Evolutionary conservation across 1,140 invertebrate genomes (phyloP).

Genomic region (Caenorhabditis latens): DNA sequence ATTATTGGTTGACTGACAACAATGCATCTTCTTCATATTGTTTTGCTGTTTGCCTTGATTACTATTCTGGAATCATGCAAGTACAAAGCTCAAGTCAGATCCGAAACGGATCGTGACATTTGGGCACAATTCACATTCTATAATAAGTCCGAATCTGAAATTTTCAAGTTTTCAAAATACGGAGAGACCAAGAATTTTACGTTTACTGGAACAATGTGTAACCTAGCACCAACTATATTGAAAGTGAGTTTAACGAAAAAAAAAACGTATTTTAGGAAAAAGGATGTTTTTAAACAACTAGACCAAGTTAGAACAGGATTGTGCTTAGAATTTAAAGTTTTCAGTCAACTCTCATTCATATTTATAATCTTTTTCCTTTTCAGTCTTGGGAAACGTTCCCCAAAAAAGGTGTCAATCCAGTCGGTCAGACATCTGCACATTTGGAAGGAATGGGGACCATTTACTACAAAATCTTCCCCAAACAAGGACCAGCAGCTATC

Average conservation of each 20-base stretch:
- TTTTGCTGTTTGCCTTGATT: neutral
- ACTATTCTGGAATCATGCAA: neutral
- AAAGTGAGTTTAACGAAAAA: neutral
- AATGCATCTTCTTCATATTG: neutral
- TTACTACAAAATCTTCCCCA: constrained; percentile 42
- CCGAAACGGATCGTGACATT: constrained; percentile 10
- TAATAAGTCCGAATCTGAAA: constrained; percentile 21
- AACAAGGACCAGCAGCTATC: constrained; percentile 4
- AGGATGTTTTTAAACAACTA: neutral
- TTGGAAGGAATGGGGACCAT: constrained; percentile 30
- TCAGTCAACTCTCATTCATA: neutral
- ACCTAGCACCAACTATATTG: constrained; percentile 13
- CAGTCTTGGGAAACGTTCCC: constrained; percentile 38
- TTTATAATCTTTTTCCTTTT: neutral
- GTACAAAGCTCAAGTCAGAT: constrained; percentile 24
- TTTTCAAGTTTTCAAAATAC: constrained; percentile 33
- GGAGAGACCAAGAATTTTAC: constrained; percentile 22
- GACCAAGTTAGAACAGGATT: neutral
- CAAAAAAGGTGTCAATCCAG: constrained; percentile 11
- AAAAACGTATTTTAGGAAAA: neutral
- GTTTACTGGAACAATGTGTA: constrained; percentile 21
- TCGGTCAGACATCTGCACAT: constrained; percentile 20
- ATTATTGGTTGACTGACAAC: neutral
- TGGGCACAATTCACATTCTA: constrained; percentile 4
- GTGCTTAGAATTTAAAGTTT: neutral